These are phyloP conservation scores for Ellobium chinense DNA, from an alignment of 2,888 invertebrate genomes.

Conservation along the genomic window DNA sequence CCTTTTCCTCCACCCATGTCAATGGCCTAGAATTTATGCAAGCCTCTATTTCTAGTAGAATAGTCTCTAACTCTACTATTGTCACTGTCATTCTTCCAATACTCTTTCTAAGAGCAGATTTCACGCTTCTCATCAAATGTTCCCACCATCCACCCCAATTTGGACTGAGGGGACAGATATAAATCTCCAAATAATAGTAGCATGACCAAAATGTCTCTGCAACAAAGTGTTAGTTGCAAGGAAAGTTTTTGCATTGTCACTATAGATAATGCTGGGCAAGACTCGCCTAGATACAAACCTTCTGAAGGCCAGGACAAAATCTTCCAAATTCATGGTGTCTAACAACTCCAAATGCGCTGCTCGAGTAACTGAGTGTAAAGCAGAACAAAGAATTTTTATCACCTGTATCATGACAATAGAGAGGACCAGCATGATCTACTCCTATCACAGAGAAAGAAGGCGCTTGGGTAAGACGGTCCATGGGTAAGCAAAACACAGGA, in stretches of 20 bases:
- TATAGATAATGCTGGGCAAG: slow-evolving; percentile 1
- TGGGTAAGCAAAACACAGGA: no score
- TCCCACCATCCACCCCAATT: slow-evolving; percentile 49
- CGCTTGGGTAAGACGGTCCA: slow-evolving; percentile 1
- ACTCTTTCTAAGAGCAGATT: slow-evolving; percentile 8
- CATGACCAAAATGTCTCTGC: not conserved
- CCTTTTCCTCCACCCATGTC: not conserved
- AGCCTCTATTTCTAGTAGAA: not conserved
- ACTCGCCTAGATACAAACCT: slow-evolving; percentile 18
- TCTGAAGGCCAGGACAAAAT: slow-evolving; percentile 8
- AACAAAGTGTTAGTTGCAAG: not conserved
- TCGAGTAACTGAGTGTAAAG: not conserved
- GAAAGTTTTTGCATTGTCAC: slow-evolving; percentile 34
- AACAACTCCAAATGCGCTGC: slow-evolving; percentile 27
- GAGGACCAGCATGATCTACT: slow-evolving; percentile 37
- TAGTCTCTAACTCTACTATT: not conserved
- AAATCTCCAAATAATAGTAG: slow-evolving; percentile 33
- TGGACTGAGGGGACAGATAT: slow-evolving; percentile 23
- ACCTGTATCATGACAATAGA: slow-evolving; percentile 15
- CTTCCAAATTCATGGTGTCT: not conserved
- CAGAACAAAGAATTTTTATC: slow-evolving; percentile 14
- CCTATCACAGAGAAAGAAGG: slow-evolving; percentile 36
- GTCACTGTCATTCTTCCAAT: not conserved
- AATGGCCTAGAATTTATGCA: slow-evolving; percentile 17
- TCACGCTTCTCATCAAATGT: slow-evolving; percentile 18